Evolutionary conservation across 1,140 invertebrate species (phyloP).

Genomic region (Drosophila chauvacae): DNA sequence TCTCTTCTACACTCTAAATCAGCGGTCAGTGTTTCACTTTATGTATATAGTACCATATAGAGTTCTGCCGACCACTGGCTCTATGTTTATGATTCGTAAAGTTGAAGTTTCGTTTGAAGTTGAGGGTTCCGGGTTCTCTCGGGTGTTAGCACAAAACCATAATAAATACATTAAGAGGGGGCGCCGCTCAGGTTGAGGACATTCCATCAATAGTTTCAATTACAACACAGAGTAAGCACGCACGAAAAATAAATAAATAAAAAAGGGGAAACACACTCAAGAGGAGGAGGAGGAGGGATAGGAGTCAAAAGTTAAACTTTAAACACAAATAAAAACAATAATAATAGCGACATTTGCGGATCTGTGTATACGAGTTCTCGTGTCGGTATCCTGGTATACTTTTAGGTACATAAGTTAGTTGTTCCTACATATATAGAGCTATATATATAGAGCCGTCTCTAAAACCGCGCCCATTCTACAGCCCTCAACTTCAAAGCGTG

Average conservation of each 20-base stretch:
- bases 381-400: constrained; percentile 34
- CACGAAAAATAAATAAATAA: constrained; percentile 21
- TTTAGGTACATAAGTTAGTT: constrained; percentile 55
- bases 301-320: constrained; percentile 32
- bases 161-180: constrained; percentile 18
- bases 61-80: neutral
- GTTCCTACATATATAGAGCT: constrained; percentile 13
- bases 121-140: constrained; percentile 32
- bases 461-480: constrained; percentile 5
- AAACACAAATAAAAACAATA: constrained; percentile 34
- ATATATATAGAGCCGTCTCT: constrained; percentile 13
- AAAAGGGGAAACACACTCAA: neutral
- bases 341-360: constrained; percentile 21
- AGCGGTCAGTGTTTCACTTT: neutral
- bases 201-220: constrained; percentile 24
- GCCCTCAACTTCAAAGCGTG: constrained; percentile 55
- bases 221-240: constrained; percentile 39
- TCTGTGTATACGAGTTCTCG: constrained; percentile 17
- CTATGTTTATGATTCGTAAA: constrained; percentile 21
- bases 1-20: constrained; percentile 27
- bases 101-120: constrained; percentile 42
- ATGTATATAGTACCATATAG: neutral
- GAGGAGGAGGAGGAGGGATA: neutral
- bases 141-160: constrained; percentile 28
- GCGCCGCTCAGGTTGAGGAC: neutral